phyloP scores from a whole-genome alignment of 2,888 invertebrate species.

The Timandra comae region DNA sequence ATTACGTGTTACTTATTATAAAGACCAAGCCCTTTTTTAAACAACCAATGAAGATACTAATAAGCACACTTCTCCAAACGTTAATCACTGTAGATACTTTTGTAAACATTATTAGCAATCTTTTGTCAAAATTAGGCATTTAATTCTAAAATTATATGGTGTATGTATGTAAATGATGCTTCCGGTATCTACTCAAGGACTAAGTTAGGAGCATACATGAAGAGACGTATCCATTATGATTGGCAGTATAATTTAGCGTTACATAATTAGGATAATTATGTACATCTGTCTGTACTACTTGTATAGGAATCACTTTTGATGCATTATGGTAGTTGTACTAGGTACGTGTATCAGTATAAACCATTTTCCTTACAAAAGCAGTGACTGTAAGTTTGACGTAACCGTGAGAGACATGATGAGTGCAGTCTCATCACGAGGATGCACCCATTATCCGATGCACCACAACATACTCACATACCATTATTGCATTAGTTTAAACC shows the following conservation, averaged over 20 bases:
- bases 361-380: slow-evolving; percentile 35
- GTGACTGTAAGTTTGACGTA: slow-evolving; percentile 15
- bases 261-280: too few relatives aligned
- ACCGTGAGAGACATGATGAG: slow-evolving; percentile 17
- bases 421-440: slow-evolving; percentile 46
- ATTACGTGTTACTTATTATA: too few relatives aligned
- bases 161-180: too few relatives aligned
- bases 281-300: slow-evolving; percentile 1
- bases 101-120: too few relatives aligned
- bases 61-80: too few relatives aligned
- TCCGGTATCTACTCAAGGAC: too few relatives aligned
- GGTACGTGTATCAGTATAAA: too few relatives aligned
- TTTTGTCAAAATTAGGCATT: too few relatives aligned
- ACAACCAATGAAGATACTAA: slow-evolving; percentile 17
- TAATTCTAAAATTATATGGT: too few relatives aligned
- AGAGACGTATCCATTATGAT: slow-evolving; percentile 2
- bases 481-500: slow-evolving; percentile 69
- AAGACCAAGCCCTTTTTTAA: background rate
- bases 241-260: background rate
- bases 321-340: slow-evolving; percentile 4
- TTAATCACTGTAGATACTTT: background rate
- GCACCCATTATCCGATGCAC: slow-evolving; percentile 47
- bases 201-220: too few relatives aligned
- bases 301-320: background rate
- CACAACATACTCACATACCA: too few relatives aligned